Conservation (phyloP, 2,113 vertebrate genomes). For the Oxyruncus cristatus region DNA sequence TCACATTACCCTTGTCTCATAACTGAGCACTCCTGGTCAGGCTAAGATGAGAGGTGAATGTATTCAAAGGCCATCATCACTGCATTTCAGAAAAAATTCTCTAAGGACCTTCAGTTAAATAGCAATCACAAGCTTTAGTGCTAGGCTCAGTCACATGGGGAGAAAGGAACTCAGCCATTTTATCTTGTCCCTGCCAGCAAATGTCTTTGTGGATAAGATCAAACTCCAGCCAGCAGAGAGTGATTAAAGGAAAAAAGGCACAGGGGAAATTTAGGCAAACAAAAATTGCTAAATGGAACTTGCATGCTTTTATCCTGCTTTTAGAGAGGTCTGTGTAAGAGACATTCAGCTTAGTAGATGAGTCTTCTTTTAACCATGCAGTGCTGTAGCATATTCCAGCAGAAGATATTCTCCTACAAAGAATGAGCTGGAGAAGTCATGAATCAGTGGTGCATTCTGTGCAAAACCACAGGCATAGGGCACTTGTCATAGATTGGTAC, state of each 20-base stretch:
- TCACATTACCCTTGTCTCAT: neutral
- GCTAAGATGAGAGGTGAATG: neutral
- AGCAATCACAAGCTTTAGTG: neutral
- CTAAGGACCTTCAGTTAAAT: neutral
- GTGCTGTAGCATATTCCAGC: neutral
- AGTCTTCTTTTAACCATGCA: neutral
- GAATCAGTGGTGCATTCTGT: neutral
- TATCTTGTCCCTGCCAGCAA: conserved; percentile 25
- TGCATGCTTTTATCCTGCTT: neutral
- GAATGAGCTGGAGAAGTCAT: neutral
- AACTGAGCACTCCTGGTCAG: neutral
- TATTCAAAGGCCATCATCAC: neutral
- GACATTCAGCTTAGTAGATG: neutral
- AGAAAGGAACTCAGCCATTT: neutral
- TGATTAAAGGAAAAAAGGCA: neutral
- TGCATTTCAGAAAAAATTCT: neutral
- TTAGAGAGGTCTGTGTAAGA: neutral
- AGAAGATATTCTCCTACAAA: neutral
- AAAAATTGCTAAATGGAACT: conserved; percentile 15
- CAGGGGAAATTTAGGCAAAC: neutral
- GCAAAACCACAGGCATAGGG: neutral
- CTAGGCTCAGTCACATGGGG: neutral
- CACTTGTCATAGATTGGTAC: neutral
- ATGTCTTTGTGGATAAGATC: conserved; percentile 23
- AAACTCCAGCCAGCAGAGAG: neutral